A percentile compares a stretch with the other conserved stretches of the same genome.
These are phyloP conservation scores for Eupithecia vulgata DNA, from an alignment of 2,888 invertebrate species.

Conservation along the genomic window DNA sequence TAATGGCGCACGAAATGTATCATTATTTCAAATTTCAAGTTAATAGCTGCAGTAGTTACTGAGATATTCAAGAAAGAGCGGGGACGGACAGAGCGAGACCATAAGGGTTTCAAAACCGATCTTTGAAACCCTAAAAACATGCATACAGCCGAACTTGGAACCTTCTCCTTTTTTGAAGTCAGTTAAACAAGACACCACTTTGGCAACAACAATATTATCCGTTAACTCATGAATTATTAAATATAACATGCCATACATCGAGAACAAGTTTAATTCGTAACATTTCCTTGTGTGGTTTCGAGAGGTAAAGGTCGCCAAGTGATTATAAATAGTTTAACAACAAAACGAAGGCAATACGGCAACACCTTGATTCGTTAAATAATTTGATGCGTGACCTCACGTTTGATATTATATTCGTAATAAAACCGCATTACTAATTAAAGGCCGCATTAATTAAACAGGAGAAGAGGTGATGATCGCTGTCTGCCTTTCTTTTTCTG, in stretches of 20 bases:
- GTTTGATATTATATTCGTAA: slow-evolving; percentile 17
- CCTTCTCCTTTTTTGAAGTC: too few relatives aligned
- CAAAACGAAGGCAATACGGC: slow-evolving; percentile 23
- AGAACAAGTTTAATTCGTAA: slow-evolving; percentile 24
- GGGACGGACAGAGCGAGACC: too few relatives aligned
- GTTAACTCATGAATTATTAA: slow-evolving; percentile 19
- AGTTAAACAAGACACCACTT: background rate
- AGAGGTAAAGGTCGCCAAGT: slow-evolving; percentile 29
- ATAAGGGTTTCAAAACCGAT: too few relatives aligned
- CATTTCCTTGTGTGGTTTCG: slow-evolving; percentile 30
- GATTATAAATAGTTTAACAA: slow-evolving; percentile 26
- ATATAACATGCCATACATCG: slow-evolving; percentile 15
- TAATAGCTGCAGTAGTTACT: too few relatives aligned
- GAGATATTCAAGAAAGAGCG: too few relatives aligned
- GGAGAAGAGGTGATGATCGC: too few relatives aligned
- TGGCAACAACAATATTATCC: slow-evolving; percentile 7
- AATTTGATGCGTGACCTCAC: slow-evolving; percentile 21
- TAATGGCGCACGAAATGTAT: too few relatives aligned
- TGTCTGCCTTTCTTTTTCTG: too few relatives aligned
- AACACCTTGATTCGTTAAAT: slow-evolving; percentile 26
- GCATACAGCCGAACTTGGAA: too few relatives aligned
- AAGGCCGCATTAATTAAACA: slow-evolving; percentile 10
- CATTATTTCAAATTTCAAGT: too few relatives aligned
- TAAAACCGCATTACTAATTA: background rate
- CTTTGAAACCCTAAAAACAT: too few relatives aligned